Percentiles rank a stretch among this genome's conserved stretches.
phyloP scores from a whole-genome alignment of 2,797 vertebrate genomes.

The Florisuga fusca region DNA sequence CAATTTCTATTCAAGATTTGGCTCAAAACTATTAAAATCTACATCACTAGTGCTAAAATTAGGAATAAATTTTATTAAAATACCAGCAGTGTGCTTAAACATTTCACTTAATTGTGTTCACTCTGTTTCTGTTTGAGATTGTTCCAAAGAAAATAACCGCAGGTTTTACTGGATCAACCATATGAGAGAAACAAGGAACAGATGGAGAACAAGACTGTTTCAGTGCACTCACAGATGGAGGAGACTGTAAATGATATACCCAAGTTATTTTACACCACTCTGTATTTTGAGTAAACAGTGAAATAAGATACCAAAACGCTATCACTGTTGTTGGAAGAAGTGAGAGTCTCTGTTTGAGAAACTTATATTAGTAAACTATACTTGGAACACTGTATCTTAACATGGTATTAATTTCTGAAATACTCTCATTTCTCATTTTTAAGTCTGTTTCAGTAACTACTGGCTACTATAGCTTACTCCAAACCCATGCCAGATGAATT shows the following conservation, averaged over 20 bases:
- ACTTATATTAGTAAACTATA: background rate
- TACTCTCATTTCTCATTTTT: background rate
- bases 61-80: background rate
- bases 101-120: background rate
- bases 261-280: conserved; percentile 8
- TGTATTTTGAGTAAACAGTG: conserved; percentile 46
- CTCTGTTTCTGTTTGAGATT: background rate
- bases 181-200: conserved; percentile 15
- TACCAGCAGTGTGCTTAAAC: background rate
- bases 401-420: background rate
- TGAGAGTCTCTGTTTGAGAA: background rate
- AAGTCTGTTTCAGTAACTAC: background rate
- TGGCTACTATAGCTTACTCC: background rate
- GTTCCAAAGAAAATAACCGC: background rate
- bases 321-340: background rate
- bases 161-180: background rate
- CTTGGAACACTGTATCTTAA: background rate
- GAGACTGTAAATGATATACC: background rate
- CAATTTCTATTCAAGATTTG: background rate
- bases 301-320: conserved; percentile 17
- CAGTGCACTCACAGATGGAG: conserved; percentile 38
- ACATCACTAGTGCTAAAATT: background rate
- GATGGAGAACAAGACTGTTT: conserved; percentile 39
- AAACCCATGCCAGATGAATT: background rate
- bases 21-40: background rate